Base-by-base conservation (phyloP, 2,797 vertebrate genomes). In the Enteromius treurensis region DNA sequence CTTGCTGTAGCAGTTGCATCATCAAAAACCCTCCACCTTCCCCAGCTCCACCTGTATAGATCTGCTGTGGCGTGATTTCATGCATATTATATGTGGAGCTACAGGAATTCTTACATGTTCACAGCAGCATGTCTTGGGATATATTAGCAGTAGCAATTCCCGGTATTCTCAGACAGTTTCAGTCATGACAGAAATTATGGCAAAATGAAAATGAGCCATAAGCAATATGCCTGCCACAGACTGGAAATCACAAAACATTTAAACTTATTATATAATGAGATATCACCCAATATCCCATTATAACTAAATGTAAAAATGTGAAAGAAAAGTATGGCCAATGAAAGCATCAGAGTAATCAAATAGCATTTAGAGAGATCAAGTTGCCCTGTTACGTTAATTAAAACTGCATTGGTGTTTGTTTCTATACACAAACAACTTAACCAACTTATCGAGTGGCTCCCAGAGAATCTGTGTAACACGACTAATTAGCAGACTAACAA, bases 401-500 rank as follows among this genome's bases (percentile, higher is more conserved):
- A 79, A 81, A 37, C 15, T 17, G 3, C 32, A 14, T 78, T 51
- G 71, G 51, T 26, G 19, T 60, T 62, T 3, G 15, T 69, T 19
- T 29, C 68, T 73, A 23, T 65, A 9, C 53, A 65, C 53, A 26
- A 76, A 67, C 71, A 29, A 64, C 49, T 80, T 84, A 80, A 75
- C 67, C 49, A 82, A 83, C 51, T 51, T 67, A 71, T 73, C 26
- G 14, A 81, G 47, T 1, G 34, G 49, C 74, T 80, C 47, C 26
- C n/a, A 32, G 68, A 75, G 74, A 37, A 47, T 78, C 80, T 82
- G 40, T 40, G 69, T 83, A 83, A 86, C 85, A 79, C n/a, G 53
- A 79, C 77, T 85, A 85, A 89, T 84, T 87, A 86, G 68, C 82
- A 81, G 79, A 71, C 79, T 71, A 86, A 84, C 84, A 87, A 85